Evolutionary conservation across 2,888 invertebrate species (phyloP), one percentile per base, ranked within the genome.

Genomic region (Lasioglossum lativentre): DNA sequence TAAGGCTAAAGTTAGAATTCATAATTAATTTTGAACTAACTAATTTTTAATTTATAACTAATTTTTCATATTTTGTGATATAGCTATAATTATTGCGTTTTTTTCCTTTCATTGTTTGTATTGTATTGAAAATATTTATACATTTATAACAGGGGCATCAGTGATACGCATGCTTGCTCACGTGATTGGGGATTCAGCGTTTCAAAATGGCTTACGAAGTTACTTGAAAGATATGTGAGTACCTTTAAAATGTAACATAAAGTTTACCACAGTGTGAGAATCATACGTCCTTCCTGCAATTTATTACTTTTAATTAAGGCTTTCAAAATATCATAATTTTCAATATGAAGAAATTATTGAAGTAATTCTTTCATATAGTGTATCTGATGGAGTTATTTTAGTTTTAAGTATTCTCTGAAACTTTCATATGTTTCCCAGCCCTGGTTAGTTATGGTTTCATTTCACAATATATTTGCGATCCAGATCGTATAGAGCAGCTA

Each of bases 81-180:
- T 10, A 23, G 52, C 23, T 23, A 10, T 0, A 23, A 23, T 52
- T 52, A 27, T 12, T 27, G 12, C 59, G 12, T 59, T 4, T 27
- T 6, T 3, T 56, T 56, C n/a, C n/a, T n/a, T n/a, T 56, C 4
- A 27, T 34, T 6, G 12, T n/a, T n/a, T n/a, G n/a, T n/a, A 59
- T 3, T 19, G 10, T 16, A n/a, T n/a, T n/a, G n/a, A 27, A 38
- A 40, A 45, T 1, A 4, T n/a, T n/a, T 75, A 42, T 68, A 8
- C 38, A 12, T 38, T 38, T 75, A 1, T 79, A 88, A n/a, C 42
- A 93, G 93, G 86, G 52, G 90, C 92, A 19, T 90, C 92, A 1
- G 70, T 93, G 34, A 89, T 93, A n/a, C 91, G 93, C 5, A 93
- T 93, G 93, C 77, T 92, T 2, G 77, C 85, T 2, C 86, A 91